Evolutionary conservation across 23 tunicate species (phyloP).

Genomic region (Corella eumyota): DNA sequence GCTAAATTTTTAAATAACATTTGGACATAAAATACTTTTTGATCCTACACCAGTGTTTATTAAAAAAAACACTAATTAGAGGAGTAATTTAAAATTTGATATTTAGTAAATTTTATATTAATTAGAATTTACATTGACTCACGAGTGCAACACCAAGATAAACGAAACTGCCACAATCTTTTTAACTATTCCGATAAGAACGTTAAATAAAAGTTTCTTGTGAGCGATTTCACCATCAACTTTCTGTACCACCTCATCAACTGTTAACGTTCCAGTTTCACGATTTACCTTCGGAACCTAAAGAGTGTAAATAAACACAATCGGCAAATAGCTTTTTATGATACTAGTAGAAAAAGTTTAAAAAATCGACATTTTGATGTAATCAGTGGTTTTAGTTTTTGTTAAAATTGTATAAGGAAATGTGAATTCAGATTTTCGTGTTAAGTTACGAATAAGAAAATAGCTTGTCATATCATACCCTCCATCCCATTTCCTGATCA

Average conservation of each 20-base stretch:
- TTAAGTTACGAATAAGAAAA: neutral
- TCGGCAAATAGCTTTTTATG: too few species aligned
- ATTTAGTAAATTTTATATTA: too few species aligned
- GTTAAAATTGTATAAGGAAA: too few species aligned
- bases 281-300: conserved; percentile 33
- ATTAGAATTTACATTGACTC: conserved; percentile 10
- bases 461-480: conserved; percentile 12
- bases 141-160: conserved; percentile 48
- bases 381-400: too few species aligned
- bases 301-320: too few species aligned
- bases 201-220: conserved; percentile 19
- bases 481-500: conserved; percentile 30
- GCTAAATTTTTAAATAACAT: too few species aligned
- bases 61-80: too few species aligned
- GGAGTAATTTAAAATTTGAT: too few species aligned
- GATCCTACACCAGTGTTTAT: too few species aligned
- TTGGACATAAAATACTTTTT: too few species aligned
- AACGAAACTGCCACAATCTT: conserved; percentile 58
- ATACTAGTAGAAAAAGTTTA: too few species aligned
- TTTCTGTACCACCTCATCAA: conserved; percentile 24
- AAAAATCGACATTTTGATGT: too few species aligned
- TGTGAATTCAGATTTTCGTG: neutral
- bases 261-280: conserved; percentile 24
- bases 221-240: conserved; percentile 21
- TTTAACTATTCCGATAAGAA: conserved; percentile 11